A percentile compares a stretch with the other conserved stretches of the same genome.
Conservation (phyloP, 92 coral and sea anemone genomes). For the Heteractis magnifica region DNA sequence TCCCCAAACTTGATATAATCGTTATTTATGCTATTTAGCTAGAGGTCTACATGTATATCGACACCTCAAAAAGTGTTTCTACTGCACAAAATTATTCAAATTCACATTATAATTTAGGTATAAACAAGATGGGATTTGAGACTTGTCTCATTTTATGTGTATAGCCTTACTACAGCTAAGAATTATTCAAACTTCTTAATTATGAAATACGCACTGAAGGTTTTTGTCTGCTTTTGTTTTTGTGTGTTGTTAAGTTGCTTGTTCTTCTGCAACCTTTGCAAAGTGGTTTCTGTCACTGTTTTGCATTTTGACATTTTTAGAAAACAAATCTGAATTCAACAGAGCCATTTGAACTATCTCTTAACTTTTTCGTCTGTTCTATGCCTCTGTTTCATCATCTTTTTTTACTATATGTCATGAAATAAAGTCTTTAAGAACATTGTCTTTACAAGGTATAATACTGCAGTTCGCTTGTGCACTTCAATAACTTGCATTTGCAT, state of each 20-base stretch:
- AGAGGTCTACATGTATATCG: not conserved
- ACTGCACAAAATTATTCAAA: not conserved
- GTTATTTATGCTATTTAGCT: constrained; percentile 10
- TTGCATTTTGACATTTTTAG: not conserved
- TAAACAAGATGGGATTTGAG: not conserved
- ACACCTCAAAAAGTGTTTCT: not conserved
- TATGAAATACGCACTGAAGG: not conserved
- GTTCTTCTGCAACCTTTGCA: not conserved
- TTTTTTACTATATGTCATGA: no score
- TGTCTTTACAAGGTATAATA: no score
- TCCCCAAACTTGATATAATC: not conserved
- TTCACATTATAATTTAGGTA: not conserved
- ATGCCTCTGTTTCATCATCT: no score
- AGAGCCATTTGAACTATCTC: no score
- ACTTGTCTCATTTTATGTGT: not conserved
- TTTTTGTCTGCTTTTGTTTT: not conserved
- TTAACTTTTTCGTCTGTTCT: no score
- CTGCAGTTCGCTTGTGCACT: no score
- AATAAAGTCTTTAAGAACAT: no score
- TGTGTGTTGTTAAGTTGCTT: not conserved
- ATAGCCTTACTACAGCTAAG: not conserved
- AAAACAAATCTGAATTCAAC: not conserved
- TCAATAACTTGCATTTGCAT: no score
- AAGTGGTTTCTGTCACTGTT: not conserved
- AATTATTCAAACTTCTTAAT: not conserved